Percentiles rank a stretch among this genome's conserved stretches.
These are phyloP conservation scores for Perodicticus potto DNA, from an alignment of 2,797 vertebrate genomes.

Conservation along the genomic window DNA sequence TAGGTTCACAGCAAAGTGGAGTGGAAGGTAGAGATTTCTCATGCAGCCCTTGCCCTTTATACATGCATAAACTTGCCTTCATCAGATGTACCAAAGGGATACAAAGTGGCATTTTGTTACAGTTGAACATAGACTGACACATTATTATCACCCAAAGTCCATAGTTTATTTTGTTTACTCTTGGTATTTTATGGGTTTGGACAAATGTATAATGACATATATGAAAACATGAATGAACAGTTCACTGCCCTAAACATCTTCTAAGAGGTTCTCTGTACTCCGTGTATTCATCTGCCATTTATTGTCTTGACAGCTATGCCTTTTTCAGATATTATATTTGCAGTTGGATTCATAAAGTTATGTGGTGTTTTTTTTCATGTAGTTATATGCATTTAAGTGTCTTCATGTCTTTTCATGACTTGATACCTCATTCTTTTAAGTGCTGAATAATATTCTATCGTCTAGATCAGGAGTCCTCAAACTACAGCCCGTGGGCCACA, in stretches of 20 bases:
- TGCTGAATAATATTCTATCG: neutral
- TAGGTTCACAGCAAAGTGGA: too few species aligned
- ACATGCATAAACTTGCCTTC: neutral
- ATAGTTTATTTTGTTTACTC: neutral
- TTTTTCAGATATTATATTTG: neutral
- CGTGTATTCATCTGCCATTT: neutral
- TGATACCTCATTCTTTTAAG: neutral
- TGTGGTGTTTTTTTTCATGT: neutral
- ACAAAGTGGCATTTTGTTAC: neutral
- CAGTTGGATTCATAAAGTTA: neutral
- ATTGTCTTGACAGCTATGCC: neutral
- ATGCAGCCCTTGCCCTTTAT: neutral
- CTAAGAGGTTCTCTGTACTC: neutral
- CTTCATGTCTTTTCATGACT: neutral
- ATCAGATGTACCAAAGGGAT: neutral
- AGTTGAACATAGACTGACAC: neutral
- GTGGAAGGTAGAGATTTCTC: neutral
- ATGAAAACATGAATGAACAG: neutral
- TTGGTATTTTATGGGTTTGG: neutral
- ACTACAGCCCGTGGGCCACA: too few species aligned
- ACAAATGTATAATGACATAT: too few species aligned
- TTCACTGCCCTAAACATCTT: neutral
- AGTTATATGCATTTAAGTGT: neutral
- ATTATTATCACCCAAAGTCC: neutral
- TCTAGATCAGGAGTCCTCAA: neutral